Evolutionary conservation across 2,888 invertebrate genomes (phyloP).

Genomic region (Pimpla rufipes): DNA sequence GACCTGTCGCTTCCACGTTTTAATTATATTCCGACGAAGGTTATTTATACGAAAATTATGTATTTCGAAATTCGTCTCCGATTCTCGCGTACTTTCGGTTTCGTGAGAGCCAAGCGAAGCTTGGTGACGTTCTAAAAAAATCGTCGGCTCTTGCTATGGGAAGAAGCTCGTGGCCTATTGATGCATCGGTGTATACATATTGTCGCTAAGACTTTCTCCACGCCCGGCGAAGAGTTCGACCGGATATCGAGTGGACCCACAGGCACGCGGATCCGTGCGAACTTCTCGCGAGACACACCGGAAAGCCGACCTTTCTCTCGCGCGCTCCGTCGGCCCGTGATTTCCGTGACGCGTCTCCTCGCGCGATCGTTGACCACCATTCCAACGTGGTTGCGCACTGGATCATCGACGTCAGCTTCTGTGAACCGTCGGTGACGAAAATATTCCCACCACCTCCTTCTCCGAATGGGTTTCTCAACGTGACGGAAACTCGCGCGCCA

Average conservation of each 20-base stretch:
- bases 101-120: too few relatives aligned
- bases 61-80: too few relatives aligned
- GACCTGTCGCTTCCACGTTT: too few relatives aligned
- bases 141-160: too few relatives aligned
- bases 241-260: slow-evolving; percentile 43
- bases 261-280: slow-evolving; percentile 38
- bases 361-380: slow-evolving; percentile 11
- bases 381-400: slow-evolving; percentile 2
- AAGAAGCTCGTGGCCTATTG: not conserved
- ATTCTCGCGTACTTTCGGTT: too few relatives aligned
- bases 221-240: slow-evolving; percentile 44
- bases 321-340: not conserved
- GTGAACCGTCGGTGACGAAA: not conserved
- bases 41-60: too few relatives aligned
- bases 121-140: too few relatives aligned
- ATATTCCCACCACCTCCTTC: slow-evolving; percentile 13
- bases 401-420: not conserved
- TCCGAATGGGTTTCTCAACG: slow-evolving; percentile 25
- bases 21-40: too few relatives aligned
- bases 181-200: not conserved
- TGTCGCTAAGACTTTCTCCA: slow-evolving; percentile 49
- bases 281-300: slow-evolving; percentile 39
- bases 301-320: slow-evolving; percentile 64
- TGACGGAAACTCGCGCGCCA: slow-evolving; percentile 13
- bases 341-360: slow-evolving; percentile 5